Evolutionary conservation across 2,797 vertebrate species (phyloP).

Genomic region (Lepilemur ruficaudatus): DNA sequence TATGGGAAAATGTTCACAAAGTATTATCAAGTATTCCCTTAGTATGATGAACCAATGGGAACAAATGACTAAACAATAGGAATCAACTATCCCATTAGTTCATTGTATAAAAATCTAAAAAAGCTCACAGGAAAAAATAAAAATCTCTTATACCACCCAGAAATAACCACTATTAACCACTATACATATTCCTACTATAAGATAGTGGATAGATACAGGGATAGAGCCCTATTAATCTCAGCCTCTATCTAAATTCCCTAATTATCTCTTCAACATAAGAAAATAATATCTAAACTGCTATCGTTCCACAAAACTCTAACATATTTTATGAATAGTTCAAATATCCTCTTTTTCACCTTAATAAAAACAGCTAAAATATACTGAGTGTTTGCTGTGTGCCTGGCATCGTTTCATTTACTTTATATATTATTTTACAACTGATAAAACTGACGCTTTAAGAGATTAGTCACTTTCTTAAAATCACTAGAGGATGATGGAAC

Average conservation of each 20-base stretch:
- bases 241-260: not conserved
- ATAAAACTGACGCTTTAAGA: not conserved
- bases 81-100: not conserved
- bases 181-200: not conserved
- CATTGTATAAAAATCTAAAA: constrained; percentile 6
- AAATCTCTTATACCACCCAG: not conserved
- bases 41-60: not conserved
- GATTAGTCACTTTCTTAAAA: not conserved
- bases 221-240: not conserved
- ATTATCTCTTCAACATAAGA: not conserved
- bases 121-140: not conserved
- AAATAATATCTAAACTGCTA: not conserved
- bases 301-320: not conserved
- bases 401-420: not conserved
- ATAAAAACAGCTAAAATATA: constrained; percentile 7
- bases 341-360: not conserved
- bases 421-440: not conserved
- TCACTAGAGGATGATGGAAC: not conserved
- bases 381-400: not conserved
- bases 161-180: not conserved
- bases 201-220: not conserved
- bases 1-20: not conserved
- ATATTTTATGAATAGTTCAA: not conserved
- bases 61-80: not conserved
- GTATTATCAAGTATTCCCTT: not conserved